Percentiles rank a stretch among this genome's conserved stretches.
These are phyloP conservation scores for Diarsia brunnea DNA, from an alignment of 2,888 invertebrate species.

Conservation along the genomic window DNA sequence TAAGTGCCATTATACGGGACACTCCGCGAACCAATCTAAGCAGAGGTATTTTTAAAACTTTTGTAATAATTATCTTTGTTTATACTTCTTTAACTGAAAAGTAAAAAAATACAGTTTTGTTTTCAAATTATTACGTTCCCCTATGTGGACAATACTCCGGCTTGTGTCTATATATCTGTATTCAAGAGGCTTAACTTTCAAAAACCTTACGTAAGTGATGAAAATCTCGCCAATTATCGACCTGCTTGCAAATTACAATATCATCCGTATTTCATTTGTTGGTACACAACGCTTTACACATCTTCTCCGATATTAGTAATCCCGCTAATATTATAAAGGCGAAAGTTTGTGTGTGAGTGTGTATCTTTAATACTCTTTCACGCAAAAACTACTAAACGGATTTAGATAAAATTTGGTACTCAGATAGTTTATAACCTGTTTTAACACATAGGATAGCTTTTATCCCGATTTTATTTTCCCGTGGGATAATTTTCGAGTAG, in stretches of 20 bases:
- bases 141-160: not conserved
- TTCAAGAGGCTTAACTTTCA: not conserved
- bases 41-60: conserved; percentile 1
- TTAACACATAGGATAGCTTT: too few species aligned
- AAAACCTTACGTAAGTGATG: not conserved
- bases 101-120: too few species aligned
- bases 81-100: not conserved
- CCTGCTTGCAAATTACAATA: not conserved
- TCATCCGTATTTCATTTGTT: not conserved
- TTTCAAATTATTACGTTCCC: not conserved
- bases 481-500: too few species aligned
- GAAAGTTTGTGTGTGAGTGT: too few species aligned
- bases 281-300: not conserved
- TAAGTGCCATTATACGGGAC: conserved; percentile 35
- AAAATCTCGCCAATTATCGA: too few species aligned
- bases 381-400: too few species aligned
- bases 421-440: too few species aligned
- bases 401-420: too few species aligned
- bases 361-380: too few species aligned
- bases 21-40: conserved; percentile 1
- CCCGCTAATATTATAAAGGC: too few species aligned
- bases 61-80: not conserved
- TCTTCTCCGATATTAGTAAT: conserved; percentile 22
- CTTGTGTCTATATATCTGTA: not conserved
- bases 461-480: too few species aligned